A percentile compares a stretch with the other conserved stretches of the same genome.
Evolutionary conservation across 2,888 invertebrate species (phyloP).

Genomic region (Agonopterix arenella): DNA sequence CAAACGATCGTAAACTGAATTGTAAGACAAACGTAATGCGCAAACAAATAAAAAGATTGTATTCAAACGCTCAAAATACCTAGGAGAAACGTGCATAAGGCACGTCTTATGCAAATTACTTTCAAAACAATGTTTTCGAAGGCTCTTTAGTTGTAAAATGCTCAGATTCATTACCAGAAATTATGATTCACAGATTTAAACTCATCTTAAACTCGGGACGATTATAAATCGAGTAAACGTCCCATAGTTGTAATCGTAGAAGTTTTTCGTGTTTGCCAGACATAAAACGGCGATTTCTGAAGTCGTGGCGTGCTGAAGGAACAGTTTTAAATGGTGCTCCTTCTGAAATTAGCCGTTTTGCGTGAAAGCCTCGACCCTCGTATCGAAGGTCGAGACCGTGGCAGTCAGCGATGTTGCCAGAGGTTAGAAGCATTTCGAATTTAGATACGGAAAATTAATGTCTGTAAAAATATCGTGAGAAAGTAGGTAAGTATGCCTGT

Average conservation of each 20-base stretch:
- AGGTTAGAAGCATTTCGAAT: background rate
- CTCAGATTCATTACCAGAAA: too few species aligned
- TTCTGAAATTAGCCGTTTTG: conserved; percentile 43
- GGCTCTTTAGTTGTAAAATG: too few species aligned
- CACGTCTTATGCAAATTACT: too few species aligned
- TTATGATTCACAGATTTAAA: too few species aligned
- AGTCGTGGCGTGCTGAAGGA: conserved; percentile 44
- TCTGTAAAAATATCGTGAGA: background rate
- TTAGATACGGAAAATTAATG: background rate
- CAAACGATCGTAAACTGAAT: too few species aligned
- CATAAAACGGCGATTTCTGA: conserved; percentile 27
- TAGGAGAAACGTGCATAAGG: too few species aligned
- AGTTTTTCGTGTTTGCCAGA: conserved; percentile 28
- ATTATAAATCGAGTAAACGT: background rate
- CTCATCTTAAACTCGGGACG: too few species aligned
- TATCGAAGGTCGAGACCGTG: conserved; percentile 50
- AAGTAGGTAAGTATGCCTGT: background rate
- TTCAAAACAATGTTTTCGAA: too few species aligned
- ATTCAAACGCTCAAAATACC: too few species aligned
- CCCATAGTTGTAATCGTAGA: conserved; percentile 13
- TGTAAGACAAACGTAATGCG: too few species aligned
- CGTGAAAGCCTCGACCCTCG: conserved; percentile 46
- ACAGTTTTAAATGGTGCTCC: conserved; percentile 29
- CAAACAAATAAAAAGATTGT: too few species aligned
- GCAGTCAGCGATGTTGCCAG: conserved; percentile 39